Base-by-base conservation (phyloP, 2,888 invertebrate species). In the Amblyjoppa fuscipennis region DNA sequence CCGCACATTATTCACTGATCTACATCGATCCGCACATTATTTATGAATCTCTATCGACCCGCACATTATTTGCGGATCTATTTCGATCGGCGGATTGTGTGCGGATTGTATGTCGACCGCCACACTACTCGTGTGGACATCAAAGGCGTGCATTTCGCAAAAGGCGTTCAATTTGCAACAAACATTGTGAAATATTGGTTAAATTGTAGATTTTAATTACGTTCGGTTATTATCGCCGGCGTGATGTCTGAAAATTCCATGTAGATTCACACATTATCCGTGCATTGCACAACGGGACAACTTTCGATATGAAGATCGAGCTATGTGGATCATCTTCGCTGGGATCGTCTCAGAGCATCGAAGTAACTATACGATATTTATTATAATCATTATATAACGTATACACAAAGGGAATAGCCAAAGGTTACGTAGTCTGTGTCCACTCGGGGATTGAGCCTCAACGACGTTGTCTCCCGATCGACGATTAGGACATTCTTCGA, bases 401-500 rank as follows among this genome's bases (percentile, higher is more conserved):
- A 34, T 28, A 61, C 0, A 28, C 34, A 16, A 61, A 13, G 31
- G n/a, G 61, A 31, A 31, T 61, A 16, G 61, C 31, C 16, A 16
- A 34, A 61, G 31, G 28, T 31, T 61, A n/a, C 16, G 28, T 16
- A 5, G 1, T 13, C 61, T 34, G 6, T 34, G 31, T 16, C 31
- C 6, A 31, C 61, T 61, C 31, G 31, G 31, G 31, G 31, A 61
- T 61, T 61, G 11, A 31, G 61, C 28, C 61, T 31, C 83, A n/a
- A 34, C 89, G 90, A 87, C 89, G 88, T 91, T 89, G 88, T 91
- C 89, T 88, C 89, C 88, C 88, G 93, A 93, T 93, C 92, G 89
- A 90, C 93, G 93, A 93, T 93, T 93, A 93, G 91, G 89, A 89
- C 90, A 93, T 93, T 92, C 93, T 91, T 91, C 88, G 87, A 78